Conservation (phyloP, 2,113 vertebrate species). For the Centrocercus urophasianus region DNA sequence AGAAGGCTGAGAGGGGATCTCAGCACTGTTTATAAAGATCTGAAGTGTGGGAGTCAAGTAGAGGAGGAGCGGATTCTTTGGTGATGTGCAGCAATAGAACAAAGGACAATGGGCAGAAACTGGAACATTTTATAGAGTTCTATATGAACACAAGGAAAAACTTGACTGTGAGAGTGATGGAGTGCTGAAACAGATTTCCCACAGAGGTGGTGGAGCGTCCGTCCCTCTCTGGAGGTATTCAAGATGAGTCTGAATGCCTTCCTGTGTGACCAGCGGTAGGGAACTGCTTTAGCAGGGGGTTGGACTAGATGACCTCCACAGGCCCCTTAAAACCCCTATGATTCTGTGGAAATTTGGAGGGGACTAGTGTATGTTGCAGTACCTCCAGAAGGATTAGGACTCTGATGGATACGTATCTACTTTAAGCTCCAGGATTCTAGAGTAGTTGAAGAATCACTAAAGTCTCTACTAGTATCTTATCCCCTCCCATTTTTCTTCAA, state of each 20-base stretch:
- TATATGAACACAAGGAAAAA: too few relatives aligned
- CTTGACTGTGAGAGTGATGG: too few relatives aligned
- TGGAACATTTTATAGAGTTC: too few relatives aligned
- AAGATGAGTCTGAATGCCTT: background rate
- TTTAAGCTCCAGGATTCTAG: background rate
- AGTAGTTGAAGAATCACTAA: background rate
- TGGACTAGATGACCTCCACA: too few relatives aligned
- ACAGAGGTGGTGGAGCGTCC: background rate
- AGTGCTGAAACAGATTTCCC: too few relatives aligned
- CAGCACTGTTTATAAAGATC: too few relatives aligned
- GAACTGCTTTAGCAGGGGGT: background rate
- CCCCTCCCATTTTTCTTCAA: background rate
- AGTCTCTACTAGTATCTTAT: background rate
- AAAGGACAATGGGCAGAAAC: too few relatives aligned
- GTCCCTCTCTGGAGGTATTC: background rate
- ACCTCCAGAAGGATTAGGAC: background rate
- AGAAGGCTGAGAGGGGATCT: too few relatives aligned
- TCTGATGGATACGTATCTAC: background rate
- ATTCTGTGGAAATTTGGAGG: background rate
- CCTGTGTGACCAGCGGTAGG: background rate
- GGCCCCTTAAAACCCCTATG: too few relatives aligned
- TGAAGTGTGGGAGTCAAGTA: too few relatives aligned
- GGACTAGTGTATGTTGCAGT: background rate
- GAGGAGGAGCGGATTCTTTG: too few relatives aligned
- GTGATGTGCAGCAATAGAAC: too few relatives aligned